Conservation (phyloP, 1,140 invertebrate genomes). For the Maniola jurtina region DNA sequence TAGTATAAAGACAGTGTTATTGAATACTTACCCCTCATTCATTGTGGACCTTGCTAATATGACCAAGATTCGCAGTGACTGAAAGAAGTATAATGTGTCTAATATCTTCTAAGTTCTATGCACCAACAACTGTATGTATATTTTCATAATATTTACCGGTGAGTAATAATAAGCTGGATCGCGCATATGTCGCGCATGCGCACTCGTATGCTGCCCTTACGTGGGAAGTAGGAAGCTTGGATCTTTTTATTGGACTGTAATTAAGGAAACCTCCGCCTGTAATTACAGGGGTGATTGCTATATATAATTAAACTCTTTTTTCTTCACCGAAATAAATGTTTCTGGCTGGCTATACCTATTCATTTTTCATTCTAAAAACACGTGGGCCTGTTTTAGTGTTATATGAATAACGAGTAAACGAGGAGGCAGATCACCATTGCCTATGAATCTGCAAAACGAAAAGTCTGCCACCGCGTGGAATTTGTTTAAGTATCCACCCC, state of each 20-base stretch:
- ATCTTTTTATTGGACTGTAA: constrained; percentile 72
- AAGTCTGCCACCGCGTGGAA: too few species aligned
- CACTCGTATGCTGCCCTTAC: constrained; percentile 37
- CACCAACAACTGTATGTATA: constrained; percentile 36
- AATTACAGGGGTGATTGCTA: constrained; percentile 75
- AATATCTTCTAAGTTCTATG: constrained; percentile 34
- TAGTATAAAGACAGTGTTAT: too few species aligned
- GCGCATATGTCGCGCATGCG: constrained; percentile 65
- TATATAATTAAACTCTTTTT: constrained; percentile 71
- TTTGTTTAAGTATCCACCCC: too few species aligned
- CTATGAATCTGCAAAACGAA: too few species aligned
- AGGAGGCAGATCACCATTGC: too few species aligned
- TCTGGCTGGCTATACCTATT: not conserved
- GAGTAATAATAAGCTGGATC: constrained; percentile 68
- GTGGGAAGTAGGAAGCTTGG: constrained; percentile 73
- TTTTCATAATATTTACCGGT: constrained; percentile 63
- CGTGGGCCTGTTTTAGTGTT: not conserved
- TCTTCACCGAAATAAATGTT: constrained; percentile 8
- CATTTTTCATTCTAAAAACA: not conserved
- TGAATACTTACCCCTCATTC: too few species aligned
- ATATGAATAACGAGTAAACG: too few species aligned
- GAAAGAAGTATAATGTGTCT: not conserved
- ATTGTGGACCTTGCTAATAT: too few species aligned
- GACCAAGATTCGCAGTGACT: not conserved
- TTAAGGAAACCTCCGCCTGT: constrained; percentile 71